Percentiles rank a stretch among this genome's conserved stretches.
These are phyloP conservation scores for Lasioglossum morio DNA, from an alignment of 2,888 invertebrate genomes.

Conservation along the genomic window DNA sequence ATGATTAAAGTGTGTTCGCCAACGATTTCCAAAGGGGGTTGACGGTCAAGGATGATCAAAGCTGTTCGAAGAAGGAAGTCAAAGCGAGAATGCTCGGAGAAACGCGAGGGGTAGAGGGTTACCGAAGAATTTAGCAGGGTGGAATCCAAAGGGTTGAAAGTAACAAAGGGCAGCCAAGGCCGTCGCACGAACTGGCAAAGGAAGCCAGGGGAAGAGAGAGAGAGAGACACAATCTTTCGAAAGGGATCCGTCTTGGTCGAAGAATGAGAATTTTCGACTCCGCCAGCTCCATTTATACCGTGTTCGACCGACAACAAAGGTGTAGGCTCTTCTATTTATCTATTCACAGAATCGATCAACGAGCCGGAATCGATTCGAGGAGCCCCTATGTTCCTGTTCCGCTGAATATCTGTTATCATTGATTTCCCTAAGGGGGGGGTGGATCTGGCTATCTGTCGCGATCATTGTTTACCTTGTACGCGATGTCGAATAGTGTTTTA, in stretches of 20 bases:
- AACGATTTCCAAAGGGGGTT: not conserved
- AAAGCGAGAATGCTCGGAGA: not conserved
- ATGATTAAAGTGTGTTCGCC: not conserved
- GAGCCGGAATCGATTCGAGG: conserved; percentile 3
- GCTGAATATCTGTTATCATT: conserved; percentile 1
- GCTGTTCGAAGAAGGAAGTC: not conserved
- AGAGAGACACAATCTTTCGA: not conserved
- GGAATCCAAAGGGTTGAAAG: not conserved
- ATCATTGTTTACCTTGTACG: not conserved
- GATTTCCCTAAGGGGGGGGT: not conserved
- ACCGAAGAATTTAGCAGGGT: not conserved
- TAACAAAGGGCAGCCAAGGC: not conserved
- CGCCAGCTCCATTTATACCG: not conserved
- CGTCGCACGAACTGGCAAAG: not conserved
- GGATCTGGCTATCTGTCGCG: not conserved
- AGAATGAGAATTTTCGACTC: conserved; percentile 9
- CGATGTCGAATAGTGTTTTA: not conserved
- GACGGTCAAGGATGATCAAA: conserved; percentile 12
- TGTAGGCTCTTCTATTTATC: not conserved
- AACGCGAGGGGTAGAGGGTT: not conserved
- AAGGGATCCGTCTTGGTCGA: not conserved
- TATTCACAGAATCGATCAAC: conserved; percentile 6
- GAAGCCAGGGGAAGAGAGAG: not conserved
- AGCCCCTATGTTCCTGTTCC: not conserved
- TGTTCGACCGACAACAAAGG: not conserved